Evolutionary conservation across 2,888 invertebrate genomes (phyloP), one percentile per base, ranked within the genome.

Genomic region (Perizoma flavofasciatum): DNA sequence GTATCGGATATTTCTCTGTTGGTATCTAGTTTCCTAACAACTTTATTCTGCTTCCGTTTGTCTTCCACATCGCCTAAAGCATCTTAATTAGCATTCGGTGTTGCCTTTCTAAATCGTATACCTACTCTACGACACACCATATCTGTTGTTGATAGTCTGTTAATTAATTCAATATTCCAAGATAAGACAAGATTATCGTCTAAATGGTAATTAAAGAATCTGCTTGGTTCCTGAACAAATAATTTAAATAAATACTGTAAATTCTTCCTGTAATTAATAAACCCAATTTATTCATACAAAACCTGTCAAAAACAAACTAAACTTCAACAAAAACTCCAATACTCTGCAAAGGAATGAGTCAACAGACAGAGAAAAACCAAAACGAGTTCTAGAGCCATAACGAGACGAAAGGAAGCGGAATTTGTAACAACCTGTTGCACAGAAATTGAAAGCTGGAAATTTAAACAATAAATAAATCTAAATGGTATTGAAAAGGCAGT

Each of bases 311-410:
- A 61, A 54, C 46, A 45, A n/a, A n/a, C n/a, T 22, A 1, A 3
- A 22, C 22, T 22, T 22, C 22, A 22, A 11, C 47, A 6, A 41
- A 61, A 41, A 52, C 59, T 49, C 56, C 47, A 70, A 70, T 22
- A 22, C 22, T 22, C 58, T 59, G 57, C 65, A 65, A 68, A 67
- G 62, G 65, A 69, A 71, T 74, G 73, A 77, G 66, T 77, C 71
- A 74, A 71, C 66, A 66, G 54, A 53, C 41, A 58, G 67, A 58
- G 67, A 58, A 62, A 66, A 67, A 68, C 64, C 63, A 57, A 70
- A 75, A 78, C 77, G 70, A 72, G 74, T 77, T 77, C 58, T 64
- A 59, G 60, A 55, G 68, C 69, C 69, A 68, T 68, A 57, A 70
- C 60, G 63, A 65, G 58, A 67, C 63, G 65, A 69, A 70, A 68